Evolutionary conservation across 2,113 vertebrate species (phyloP).

Genomic region (Larimichthys crocea): DNA sequence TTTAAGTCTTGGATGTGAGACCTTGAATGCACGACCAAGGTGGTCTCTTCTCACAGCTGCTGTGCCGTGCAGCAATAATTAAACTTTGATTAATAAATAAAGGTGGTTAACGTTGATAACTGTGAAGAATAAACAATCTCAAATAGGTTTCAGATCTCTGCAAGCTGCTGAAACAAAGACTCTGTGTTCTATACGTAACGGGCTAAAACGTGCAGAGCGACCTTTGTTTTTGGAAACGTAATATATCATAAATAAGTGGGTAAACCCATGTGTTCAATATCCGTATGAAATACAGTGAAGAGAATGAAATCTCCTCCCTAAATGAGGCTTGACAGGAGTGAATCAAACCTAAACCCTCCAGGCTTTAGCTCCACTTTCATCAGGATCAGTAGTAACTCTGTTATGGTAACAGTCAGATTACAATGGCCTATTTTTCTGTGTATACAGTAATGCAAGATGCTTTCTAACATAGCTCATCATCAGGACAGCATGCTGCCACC

Average conservation of each 20-base stretch:
- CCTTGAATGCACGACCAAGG: neutral
- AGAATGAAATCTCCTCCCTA: neutral
- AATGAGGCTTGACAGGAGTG: neutral
- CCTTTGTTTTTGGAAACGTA: neutral
- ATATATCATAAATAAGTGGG: neutral
- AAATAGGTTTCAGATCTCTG: neutral
- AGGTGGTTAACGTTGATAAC: neutral
- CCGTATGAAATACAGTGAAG: neutral
- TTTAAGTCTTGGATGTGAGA: neutral
- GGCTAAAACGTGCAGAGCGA: neutral
- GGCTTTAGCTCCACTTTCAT: neutral
- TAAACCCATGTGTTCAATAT: neutral
- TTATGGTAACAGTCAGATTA: neutral
- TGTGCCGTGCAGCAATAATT: too few relatives aligned
- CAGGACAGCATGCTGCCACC: slow-evolving; percentile 30
- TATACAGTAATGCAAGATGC: slow-evolving; percentile 10
- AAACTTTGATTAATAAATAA: neutral
- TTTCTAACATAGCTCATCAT: slow-evolving; percentile 12
- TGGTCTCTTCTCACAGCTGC: neutral
- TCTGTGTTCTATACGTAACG: neutral
- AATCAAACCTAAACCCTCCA: neutral
- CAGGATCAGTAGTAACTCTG: neutral
- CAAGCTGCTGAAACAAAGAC: neutral
- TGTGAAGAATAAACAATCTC: neutral
- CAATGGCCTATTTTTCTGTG: slow-evolving; percentile 7